These are phyloP conservation scores for Dissostichus mawsoni DNA, from an alignment of 2,113 vertebrate species.

Conservation along the genomic window DNA sequence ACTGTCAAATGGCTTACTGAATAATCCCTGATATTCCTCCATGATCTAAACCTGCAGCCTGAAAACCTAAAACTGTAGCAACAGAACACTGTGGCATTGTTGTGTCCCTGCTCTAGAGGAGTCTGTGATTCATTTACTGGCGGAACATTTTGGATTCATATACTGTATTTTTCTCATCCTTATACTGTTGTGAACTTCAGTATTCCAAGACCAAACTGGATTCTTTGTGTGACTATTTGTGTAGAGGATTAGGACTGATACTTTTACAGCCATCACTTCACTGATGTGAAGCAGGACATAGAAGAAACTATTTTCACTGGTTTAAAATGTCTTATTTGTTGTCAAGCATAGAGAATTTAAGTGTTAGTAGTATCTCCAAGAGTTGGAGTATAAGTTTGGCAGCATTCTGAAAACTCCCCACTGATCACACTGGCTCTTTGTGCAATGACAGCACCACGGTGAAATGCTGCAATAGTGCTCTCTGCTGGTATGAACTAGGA, in stretches of 20 bases:
- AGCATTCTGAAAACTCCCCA: constrained; percentile 39
- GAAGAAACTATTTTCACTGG: constrained; percentile 18
- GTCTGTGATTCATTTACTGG: constrained; percentile 77
- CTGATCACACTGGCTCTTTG: constrained; percentile 50
- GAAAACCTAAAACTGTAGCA: constrained; percentile 50
- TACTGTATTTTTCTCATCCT: constrained; percentile 65
- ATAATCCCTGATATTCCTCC: constrained; percentile 78
- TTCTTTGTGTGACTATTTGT: constrained; percentile 49
- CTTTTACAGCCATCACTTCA: constrained; percentile 15
- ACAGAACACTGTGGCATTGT: constrained; percentile 75
- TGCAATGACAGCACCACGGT: constrained; percentile 8
- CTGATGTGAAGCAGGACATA: constrained; percentile 1
- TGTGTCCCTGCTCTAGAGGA: constrained; percentile 68
- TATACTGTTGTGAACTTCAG: constrained; percentile 43
- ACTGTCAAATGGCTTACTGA: constrained; percentile 68
- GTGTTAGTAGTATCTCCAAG: constrained; percentile 35
- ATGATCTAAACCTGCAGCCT: constrained; percentile 79
- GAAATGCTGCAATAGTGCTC: constrained; percentile 75
- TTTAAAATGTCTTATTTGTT: constrained; percentile 34
- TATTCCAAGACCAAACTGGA: constrained; percentile 44
- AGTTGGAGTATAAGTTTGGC: constrained; percentile 39
- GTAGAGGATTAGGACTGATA: constrained; percentile 27
- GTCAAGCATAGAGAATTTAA: constrained; percentile 20
- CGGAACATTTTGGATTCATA: constrained; percentile 60
- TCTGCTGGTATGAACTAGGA: constrained; percentile 74